Evolutionary conservation across 2,888 invertebrate genomes (phyloP).

Genomic region (Mimumesa dahlbomi): DNA sequence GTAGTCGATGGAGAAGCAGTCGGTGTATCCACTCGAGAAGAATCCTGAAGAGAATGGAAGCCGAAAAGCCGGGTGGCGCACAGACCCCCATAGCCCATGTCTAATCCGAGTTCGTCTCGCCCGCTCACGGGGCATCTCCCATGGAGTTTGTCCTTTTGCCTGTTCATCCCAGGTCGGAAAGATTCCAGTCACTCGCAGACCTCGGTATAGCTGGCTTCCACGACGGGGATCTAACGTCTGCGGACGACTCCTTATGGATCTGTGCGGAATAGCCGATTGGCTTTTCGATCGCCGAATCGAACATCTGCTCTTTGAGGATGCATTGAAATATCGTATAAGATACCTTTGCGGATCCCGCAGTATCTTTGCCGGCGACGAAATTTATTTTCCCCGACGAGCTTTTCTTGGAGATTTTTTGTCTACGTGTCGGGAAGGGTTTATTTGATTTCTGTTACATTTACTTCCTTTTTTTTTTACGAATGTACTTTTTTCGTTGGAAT

Average conservation of each 20-base stretch:
- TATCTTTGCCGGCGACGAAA: no score
- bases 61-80: constrained; percentile 72
- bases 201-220: constrained; percentile 31
- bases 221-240: background rate
- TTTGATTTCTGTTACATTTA: no score
- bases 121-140: constrained; percentile 72
- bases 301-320: constrained; percentile 34
- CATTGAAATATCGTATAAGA: background rate
- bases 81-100: constrained; percentile 73
- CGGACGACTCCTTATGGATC: constrained; percentile 34
- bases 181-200: constrained; percentile 55
- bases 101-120: constrained; percentile 79
- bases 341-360: no score
- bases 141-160: constrained; percentile 64
- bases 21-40: constrained; percentile 54
- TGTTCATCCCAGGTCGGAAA: constrained; percentile 49
- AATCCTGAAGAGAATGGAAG: constrained; percentile 54
- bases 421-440: no score
- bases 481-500: no score
- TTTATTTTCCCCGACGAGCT: no score
- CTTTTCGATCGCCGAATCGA: constrained; percentile 7
- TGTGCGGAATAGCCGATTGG: constrained; percentile 9
- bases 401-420: no score
- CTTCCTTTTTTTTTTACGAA: no score
- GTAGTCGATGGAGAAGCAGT: constrained; percentile 18